These are phyloP conservation scores for Pseudochirops corinnae DNA, from an alignment of 2,797 vertebrate species.

Conservation along the genomic window DNA sequence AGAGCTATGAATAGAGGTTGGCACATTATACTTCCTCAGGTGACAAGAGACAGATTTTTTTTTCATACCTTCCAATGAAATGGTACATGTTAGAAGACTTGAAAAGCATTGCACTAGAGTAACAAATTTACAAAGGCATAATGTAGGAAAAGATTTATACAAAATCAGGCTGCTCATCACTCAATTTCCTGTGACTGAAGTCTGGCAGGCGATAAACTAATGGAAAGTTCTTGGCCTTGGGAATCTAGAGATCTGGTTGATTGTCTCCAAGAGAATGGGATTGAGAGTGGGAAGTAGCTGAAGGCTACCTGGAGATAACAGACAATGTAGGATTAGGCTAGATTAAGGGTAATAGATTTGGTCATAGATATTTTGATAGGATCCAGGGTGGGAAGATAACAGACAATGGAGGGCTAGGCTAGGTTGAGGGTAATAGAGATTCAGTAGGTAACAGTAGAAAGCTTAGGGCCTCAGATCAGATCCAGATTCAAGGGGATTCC, in stretches of 20 bases:
- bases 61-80: conserved; percentile 2
- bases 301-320: too few species aligned
- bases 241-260: neutral
- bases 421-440: too few species aligned
- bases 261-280: too few species aligned
- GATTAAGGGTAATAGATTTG: too few species aligned
- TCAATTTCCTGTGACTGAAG: neutral
- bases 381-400: too few species aligned
- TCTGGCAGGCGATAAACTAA: neutral
- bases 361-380: too few species aligned
- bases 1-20: conserved; percentile 30
- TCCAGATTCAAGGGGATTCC: too few species aligned
- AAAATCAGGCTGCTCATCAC: neutral
- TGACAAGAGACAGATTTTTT: neutral
- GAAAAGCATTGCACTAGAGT: neutral
- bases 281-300: too few species aligned
- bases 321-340: too few species aligned
- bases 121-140: conserved; percentile 38
- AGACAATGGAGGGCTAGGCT: too few species aligned
- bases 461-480: too few species aligned
- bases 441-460: too few species aligned
- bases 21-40: conserved; percentile 32
- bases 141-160: neutral
- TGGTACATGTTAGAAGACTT: neutral
- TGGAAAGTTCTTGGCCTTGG: neutral